phyloP scores from a whole-genome alignment of 1,140 invertebrate species.

The Luehdorfia chinensis region DNA sequence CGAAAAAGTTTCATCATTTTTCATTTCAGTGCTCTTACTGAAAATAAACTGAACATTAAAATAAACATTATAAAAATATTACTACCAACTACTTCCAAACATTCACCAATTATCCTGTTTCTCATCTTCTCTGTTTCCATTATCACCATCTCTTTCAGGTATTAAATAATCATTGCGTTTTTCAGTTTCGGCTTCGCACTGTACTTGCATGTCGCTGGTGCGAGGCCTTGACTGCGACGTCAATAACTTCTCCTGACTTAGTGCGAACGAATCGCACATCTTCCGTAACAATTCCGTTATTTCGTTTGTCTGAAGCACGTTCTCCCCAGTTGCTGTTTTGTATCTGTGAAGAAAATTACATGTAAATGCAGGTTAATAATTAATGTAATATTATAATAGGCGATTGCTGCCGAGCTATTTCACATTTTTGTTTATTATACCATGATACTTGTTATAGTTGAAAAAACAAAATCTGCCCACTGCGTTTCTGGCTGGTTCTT shows the following conservation, averaged over 20 bases:
- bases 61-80: background rate
- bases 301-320: slow-evolving; percentile 46
- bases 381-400: too few species aligned
- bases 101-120: background rate
- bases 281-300: slow-evolving; percentile 56
- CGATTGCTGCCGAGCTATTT: too few species aligned
- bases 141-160: slow-evolving; percentile 14
- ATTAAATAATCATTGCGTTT: background rate
- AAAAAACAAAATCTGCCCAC: too few species aligned
- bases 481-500: too few species aligned
- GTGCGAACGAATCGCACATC: slow-evolving; percentile 55
- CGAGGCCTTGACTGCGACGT: slow-evolving; percentile 19
- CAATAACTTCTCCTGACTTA: slow-evolving; percentile 42
- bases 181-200: slow-evolving; percentile 20
- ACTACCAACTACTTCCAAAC: background rate
- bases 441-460: too few species aligned
- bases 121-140: background rate
- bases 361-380: background rate
- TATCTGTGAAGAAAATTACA: slow-evolving; percentile 48
- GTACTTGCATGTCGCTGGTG: slow-evolving; percentile 44
- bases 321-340: slow-evolving; percentile 49
- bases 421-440: too few species aligned
- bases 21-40: slow-evolving; percentile 30
- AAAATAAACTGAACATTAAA: slow-evolving; percentile 22
- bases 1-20: background rate